Conservation (phyloP, 2,888 invertebrate species). For the Xanthorhoe spadicearia region DNA sequence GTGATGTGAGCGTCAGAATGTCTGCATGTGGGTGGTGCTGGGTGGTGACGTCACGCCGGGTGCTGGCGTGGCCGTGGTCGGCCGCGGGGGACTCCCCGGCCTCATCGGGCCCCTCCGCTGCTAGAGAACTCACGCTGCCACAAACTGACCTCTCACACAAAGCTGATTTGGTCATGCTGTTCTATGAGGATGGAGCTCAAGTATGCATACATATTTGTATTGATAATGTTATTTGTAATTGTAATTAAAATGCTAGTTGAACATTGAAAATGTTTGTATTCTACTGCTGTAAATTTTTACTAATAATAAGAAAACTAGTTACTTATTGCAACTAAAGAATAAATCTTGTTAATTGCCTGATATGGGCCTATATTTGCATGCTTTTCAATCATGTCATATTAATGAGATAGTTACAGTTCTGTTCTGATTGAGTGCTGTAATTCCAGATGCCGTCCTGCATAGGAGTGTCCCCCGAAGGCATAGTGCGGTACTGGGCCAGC, state of each 20-base stretch:
- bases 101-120: slow-evolving; percentile 77
- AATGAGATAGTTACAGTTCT: too few relatives aligned
- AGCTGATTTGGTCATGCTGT: slow-evolving; percentile 92
- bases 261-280: too few relatives aligned
- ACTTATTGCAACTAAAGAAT: too few relatives aligned
- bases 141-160: slow-evolving; percentile 96
- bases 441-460: slow-evolving; percentile 91
- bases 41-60: slow-evolving; percentile 93
- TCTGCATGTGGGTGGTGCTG: slow-evolving; percentile 91
- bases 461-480: slow-evolving; percentile 96
- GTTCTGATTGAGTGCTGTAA: not conserved
- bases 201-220: slow-evolving; percentile 42
- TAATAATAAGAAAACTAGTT: too few relatives aligned
- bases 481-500: slow-evolving; percentile 95
- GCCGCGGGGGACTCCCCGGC: slow-evolving; percentile 47
- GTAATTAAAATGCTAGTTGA: not conserved
- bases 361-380: too few relatives aligned
- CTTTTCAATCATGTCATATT: too few relatives aligned
- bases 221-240: not conserved
- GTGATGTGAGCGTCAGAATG: slow-evolving; percentile 86
- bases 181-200: slow-evolving; percentile 79
- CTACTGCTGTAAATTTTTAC: too few relatives aligned
- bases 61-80: slow-evolving; percentile 93
- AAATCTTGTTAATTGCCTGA: too few relatives aligned
- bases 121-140: slow-evolving; percentile 94